Percentiles rank a stretch among this genome's conserved stretches.
These are phyloP conservation scores for Calliscelio sp. DNA, from an alignment of 2,888 invertebrate genomes.

Conservation along the genomic window DNA sequence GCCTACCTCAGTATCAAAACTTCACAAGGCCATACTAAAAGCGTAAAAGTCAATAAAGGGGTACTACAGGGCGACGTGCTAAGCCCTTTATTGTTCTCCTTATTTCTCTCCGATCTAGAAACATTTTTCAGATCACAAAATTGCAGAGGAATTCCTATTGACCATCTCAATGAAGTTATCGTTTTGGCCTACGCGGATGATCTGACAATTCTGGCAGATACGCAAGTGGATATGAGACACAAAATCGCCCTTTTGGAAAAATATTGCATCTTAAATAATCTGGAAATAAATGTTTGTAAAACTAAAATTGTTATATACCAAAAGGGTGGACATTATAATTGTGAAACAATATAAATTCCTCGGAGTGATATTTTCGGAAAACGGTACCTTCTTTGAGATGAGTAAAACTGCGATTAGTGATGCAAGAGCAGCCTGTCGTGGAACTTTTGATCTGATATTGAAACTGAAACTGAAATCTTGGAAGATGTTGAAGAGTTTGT, in stretches of 20 bases:
- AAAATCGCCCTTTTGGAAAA: background rate
- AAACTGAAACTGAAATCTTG: too few relatives aligned
- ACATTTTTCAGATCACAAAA: background rate
- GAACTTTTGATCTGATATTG: too few relatives aligned
- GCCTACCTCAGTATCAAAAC: too few relatives aligned
- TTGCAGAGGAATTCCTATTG: background rate
- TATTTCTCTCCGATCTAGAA: conserved; percentile 21
- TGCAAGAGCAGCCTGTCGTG: too few relatives aligned
- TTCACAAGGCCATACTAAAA: background rate
- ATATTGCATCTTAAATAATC: conserved; percentile 1
- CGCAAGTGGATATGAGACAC: background rate
- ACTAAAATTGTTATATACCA: conserved; percentile 29
- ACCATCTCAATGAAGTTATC: conserved; percentile 10
- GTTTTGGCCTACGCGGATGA: conserved; percentile 18
- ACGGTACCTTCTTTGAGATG: background rate
- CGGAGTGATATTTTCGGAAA: conserved; percentile 9
- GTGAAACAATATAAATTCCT: conserved; percentile 11
- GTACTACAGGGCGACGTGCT: conserved; percentile 21
- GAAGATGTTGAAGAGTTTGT: too few relatives aligned
- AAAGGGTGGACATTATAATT: conserved; percentile 26
- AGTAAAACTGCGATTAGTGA: background rate
- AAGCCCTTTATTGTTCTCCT: conserved; percentile 9
- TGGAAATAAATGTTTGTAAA: conserved; percentile 16
- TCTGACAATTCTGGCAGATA: background rate
- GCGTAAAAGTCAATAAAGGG: background rate